Evolutionary conservation across 2,888 invertebrate species (phyloP).

Genomic region (Nebria salina): DNA sequence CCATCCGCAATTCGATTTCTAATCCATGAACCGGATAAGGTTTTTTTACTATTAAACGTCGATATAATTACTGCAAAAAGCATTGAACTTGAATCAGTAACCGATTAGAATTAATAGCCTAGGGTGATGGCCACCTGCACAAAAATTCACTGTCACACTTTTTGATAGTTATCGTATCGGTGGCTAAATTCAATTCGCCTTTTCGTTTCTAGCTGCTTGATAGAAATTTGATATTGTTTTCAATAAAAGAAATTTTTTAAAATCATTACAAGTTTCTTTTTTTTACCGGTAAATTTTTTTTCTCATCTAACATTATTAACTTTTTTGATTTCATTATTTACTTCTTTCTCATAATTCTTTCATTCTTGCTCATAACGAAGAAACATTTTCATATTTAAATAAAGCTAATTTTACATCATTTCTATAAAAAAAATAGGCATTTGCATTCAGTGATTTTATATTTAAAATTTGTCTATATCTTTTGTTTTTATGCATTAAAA

Average conservation of each 20-base stretch:
- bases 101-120: conserved; percentile 39
- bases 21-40: conserved; percentile 8
- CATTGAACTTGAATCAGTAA: conserved; percentile 45
- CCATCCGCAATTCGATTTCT: background rate
- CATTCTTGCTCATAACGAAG: too few relatives aligned
- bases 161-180: conserved; percentile 17
- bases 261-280: background rate
- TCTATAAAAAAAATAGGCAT: too few relatives aligned
- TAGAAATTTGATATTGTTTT: background rate
- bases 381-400: too few relatives aligned
- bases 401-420: too few relatives aligned
- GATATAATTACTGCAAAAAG: conserved; percentile 39
- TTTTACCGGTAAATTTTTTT: background rate
- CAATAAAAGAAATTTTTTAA: conserved; percentile 1
- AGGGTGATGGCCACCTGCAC: conserved; percentile 43
- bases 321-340: background rate
- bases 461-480: too few relatives aligned
- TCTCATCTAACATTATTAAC: background rate
- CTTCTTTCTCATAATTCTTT: too few relatives aligned
- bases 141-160: conserved; percentile 41
- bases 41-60: conserved; percentile 2
- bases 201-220: background rate
- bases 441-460: too few relatives aligned
- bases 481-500: too few relatives aligned
- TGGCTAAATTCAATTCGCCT: background rate